These are phyloP conservation scores for Nansenia antarctica DNA, from an alignment of 2,113 vertebrate species.

Conservation along the genomic window DNA sequence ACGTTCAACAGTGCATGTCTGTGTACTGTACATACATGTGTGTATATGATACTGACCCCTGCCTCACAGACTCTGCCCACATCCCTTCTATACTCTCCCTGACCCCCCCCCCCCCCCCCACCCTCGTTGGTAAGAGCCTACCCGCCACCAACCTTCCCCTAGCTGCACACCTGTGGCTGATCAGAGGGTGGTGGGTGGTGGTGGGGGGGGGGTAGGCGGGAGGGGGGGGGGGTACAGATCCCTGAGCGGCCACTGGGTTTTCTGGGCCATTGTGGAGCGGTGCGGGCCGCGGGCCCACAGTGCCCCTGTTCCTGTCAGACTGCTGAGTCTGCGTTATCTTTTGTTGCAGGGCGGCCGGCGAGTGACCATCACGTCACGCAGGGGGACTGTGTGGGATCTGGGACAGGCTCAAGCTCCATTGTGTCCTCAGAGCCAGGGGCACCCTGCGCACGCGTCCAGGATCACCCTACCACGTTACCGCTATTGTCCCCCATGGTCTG, in stretches of 20 bases:
- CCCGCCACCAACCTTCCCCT: conserved; percentile 15
- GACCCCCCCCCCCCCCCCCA: no score
- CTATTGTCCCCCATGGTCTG: conserved; percentile 62
- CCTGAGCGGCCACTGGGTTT: conserved; percentile 37
- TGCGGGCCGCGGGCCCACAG: conserved; percentile 45
- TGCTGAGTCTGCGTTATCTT: conserved; percentile 70
- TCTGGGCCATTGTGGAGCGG: conserved; percentile 55
- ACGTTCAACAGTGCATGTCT: no score
- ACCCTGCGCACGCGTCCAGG: conserved; percentile 42
- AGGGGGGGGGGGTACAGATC: conserved; percentile 34
- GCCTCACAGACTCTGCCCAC: no score
- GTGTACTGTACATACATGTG: no score
- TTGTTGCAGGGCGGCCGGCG: conserved; percentile 58
- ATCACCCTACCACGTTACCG: conserved; percentile 61
- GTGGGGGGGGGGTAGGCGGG: conserved; percentile 19
- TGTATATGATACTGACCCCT: no score
- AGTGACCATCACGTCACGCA: conserved; percentile 67
- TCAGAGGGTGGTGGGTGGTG: conserved; percentile 22
- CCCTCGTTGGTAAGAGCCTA: no score
- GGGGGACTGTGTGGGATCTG: conserved; percentile 60
- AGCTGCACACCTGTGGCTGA: conserved; percentile 54
- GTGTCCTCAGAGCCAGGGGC: conserved; percentile 47
- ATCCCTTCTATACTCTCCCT: conserved; percentile 1
- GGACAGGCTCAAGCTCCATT: conserved; percentile 59
- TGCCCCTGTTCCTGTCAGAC: conserved; percentile 48